phyloP scores from a whole-genome alignment of 2,888 invertebrate genomes.

The Conus canariensis region DNA sequence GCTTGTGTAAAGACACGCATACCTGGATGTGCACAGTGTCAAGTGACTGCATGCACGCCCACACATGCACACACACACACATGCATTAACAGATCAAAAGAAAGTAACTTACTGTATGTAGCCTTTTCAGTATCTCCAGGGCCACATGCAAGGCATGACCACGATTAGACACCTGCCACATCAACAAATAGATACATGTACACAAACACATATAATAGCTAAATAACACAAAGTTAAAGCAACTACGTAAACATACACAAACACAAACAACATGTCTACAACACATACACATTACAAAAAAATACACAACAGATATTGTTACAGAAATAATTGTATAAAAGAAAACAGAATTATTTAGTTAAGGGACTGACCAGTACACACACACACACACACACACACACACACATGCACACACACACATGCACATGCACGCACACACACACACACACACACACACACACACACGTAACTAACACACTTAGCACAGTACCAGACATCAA shows the following conservation, averaged over 20 bases:
- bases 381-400: too few species aligned
- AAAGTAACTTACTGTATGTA: conserved; percentile 83
- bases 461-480: neutral
- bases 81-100: neutral
- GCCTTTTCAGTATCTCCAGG: conserved; percentile 84
- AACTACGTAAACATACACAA: neutral
- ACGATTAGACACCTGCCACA: conserved; percentile 54
- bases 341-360: too few species aligned
- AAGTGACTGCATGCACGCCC: neutral
- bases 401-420: neutral
- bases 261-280: neutral
- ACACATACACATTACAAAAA: neutral
- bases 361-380: too few species aligned
- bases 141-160: conserved; percentile 61
- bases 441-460: neutral
- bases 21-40: too few species aligned
- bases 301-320: too few species aligned
- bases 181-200: too few species aligned
- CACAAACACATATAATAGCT: too few species aligned
- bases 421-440: neutral
- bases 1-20: neutral
- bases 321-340: too few species aligned
- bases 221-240: too few species aligned
- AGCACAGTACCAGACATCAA: neutral
- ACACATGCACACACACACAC: neutral